These are phyloP conservation scores for Rattus norvegicus DNA, from an alignment of 2,113 vertebrate species.

Conservation along the genomic window DNA sequence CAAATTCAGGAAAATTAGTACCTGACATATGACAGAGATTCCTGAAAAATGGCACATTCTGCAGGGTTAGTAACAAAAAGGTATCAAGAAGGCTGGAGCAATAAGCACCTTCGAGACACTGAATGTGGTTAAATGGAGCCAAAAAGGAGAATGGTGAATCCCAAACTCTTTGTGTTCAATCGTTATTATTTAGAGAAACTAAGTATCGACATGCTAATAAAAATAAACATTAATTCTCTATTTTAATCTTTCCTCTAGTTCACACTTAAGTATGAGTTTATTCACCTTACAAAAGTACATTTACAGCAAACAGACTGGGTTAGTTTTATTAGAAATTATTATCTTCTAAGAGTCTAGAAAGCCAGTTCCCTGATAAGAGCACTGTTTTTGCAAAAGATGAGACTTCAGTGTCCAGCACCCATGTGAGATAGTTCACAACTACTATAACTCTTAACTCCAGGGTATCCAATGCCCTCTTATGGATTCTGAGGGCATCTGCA, in stretches of 20 bases:
- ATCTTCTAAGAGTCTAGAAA: neutral
- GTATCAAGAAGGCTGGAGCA: neutral
- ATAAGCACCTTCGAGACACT: slow-evolving; percentile 1
- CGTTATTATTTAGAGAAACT: neutral
- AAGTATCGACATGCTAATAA: slow-evolving; percentile 40
- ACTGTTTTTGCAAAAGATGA: neutral
- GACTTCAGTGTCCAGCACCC: neutral
- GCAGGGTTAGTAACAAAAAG: neutral
- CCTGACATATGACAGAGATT: slow-evolving; percentile 2
- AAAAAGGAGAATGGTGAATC: neutral
- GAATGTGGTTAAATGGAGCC: neutral
- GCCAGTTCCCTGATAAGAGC: neutral
- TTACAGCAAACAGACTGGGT: neutral
- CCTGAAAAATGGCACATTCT: slow-evolving; percentile 49
- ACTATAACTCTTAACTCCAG: neutral
- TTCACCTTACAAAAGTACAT: slow-evolving; percentile 45
- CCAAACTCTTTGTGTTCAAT: neutral
- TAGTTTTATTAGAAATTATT: too few species aligned
- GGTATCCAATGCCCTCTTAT: neutral
- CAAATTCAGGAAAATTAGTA: slow-evolving; percentile 21
- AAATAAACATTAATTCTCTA: slow-evolving; percentile 36
- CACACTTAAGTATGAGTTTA: slow-evolving; percentile 43
- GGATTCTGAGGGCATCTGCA: neutral
- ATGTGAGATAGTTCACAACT: neutral
- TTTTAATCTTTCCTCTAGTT: slow-evolving; percentile 20